phyloP scores from a whole-genome alignment of 2,113 vertebrate genomes.

The Galbula dea region DNA sequence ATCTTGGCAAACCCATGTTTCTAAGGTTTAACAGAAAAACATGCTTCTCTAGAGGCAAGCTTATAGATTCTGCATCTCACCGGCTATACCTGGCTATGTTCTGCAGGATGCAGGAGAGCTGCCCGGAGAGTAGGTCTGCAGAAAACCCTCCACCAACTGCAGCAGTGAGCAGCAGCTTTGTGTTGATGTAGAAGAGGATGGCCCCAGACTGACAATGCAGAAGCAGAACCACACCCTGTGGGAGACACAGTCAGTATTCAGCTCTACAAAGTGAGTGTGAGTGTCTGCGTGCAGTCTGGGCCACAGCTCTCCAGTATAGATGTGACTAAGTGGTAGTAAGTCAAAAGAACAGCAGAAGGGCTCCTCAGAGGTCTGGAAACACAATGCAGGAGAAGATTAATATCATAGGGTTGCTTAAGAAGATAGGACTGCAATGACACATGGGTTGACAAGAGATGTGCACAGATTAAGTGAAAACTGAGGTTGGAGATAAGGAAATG shows the following conservation, averaged over 20 bases:
- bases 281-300: neutral
- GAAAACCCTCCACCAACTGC: neutral
- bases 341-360: neutral
- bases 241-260: neutral
- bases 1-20: conserved; percentile 14
- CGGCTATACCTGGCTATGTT: neutral
- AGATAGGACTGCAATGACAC: neutral
- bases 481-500: neutral
- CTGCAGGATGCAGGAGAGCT: neutral
- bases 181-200: neutral
- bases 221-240: neutral
- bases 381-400: neutral
- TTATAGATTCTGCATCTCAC: neutral
- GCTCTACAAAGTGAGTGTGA: neutral
- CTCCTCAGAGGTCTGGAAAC: neutral
- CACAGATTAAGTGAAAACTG: neutral
- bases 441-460: neutral
- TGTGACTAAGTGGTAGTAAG: neutral
- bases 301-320: neutral
- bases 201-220: neutral
- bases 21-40: conserved; percentile 10
- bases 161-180: neutral
- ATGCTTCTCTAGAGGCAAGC: neutral
- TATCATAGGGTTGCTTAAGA: neutral
- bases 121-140: neutral